Base-by-base conservation (phyloP, 2,113 vertebrate species). In the Echinops telfairi region DNA sequence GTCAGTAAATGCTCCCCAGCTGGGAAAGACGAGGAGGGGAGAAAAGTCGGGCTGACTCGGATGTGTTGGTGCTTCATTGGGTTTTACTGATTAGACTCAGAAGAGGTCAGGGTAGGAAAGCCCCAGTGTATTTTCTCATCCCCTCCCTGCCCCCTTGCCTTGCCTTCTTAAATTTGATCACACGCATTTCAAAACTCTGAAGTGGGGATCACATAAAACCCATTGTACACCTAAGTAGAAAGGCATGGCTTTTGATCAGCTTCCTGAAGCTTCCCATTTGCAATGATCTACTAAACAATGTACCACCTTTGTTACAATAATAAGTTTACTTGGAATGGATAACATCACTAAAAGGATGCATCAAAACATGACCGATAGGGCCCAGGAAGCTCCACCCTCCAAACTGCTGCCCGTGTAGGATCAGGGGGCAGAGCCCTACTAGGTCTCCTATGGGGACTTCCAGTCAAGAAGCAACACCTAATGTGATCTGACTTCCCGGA, bases 241-340 rank as follows among this genome's bases (percentile, higher is more conserved):
- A 82, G 60, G 3, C 43, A n/a, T 62, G 15, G 20, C 58, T 57
- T 81, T 91, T 81, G 62, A 47, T 79, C 80, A 71, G 64, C 64
- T 95, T 90, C 58, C 25, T 81, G 68, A 91, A 90, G 76, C 7
- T 96, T 95, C 64, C 66, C 71, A 53, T 88, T 92, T 62, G 33
- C n/a, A 88, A 47, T 70, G 60, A 19, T 75, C 23, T 66, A 4
- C 33, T 66, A 40, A 84, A 43, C 0, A 36, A 62, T 23, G 27
- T 53, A 53, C 88, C 47, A 76, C 22, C 23, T 93, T 64, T 87
- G 71, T 87, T 84, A 89, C 53, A 75, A 47, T 31, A 81, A 38
- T 36, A 73, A 73, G 22, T 71, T 19, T 36, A 23, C 64, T 87
- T 43, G 38, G 40, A 86, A 80, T 40, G 23, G 7, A 10, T n/a